Conservation (phyloP, 2,888 invertebrate species). For the Microctonus hyperodae region DNA sequence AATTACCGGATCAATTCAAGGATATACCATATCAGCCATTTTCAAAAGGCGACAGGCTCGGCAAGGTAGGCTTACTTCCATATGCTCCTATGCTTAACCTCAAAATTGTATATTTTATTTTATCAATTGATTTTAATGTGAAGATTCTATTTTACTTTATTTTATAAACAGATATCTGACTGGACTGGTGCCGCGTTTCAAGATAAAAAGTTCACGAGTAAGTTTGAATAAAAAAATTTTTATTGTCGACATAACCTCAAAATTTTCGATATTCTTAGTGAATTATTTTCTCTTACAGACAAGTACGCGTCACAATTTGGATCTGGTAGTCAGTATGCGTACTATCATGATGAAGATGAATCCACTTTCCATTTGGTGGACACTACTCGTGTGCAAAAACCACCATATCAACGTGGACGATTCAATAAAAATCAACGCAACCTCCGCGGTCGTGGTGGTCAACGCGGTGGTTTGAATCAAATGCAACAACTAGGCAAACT, state of each 20-base stretch:
- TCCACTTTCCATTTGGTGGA: slow-evolving; percentile 98
- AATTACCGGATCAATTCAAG: slow-evolving; percentile 90
- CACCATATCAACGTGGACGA: slow-evolving; percentile 91
- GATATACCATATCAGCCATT: slow-evolving; percentile 99
- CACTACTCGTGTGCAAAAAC: slow-evolving; percentile 87
- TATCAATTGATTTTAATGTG: too few species aligned
- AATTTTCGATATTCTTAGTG: not conserved
- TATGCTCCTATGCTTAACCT: not conserved
- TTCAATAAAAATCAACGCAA: slow-evolving; percentile 79
- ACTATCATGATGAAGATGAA: slow-evolving; percentile 99
- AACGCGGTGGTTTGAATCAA: slow-evolving; percentile 73
- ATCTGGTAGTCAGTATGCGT: slow-evolving; percentile 96
- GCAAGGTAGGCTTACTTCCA: slow-evolving; percentile 74
- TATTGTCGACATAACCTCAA: not conserved
- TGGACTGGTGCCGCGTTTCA: slow-evolving; percentile 95
- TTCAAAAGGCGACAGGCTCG: slow-evolving; percentile 97
- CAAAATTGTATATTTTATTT: slow-evolving; percentile 3
- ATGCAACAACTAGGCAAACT: slow-evolving; percentile 86
- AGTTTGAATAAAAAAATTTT: slow-evolving; percentile 64
- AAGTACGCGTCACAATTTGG: slow-evolving; percentile 94
- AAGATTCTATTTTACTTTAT: slow-evolving; percentile 23
- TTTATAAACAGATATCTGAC: slow-evolving; percentile 76
- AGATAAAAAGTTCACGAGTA: slow-evolving; percentile 93
- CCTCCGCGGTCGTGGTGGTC: slow-evolving; percentile 71
- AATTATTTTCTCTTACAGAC: slow-evolving; percentile 65